Conservation (phyloP, 2,888 invertebrate species). For the Pristionchus japonicus region DNA sequence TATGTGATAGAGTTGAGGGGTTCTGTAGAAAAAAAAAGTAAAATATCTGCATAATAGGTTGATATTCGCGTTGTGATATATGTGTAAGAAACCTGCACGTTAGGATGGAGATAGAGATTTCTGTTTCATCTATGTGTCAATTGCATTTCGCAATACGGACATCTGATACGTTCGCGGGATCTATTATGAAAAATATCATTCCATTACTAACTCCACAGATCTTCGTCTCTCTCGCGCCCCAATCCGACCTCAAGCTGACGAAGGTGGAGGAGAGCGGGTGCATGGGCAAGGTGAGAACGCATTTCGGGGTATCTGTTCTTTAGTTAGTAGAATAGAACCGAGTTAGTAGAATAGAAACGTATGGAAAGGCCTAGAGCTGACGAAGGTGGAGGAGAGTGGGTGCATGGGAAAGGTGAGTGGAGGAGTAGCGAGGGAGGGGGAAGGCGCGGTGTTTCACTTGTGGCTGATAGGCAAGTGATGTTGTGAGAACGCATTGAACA, state of each 20-base stretch:
- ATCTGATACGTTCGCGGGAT: not conserved
- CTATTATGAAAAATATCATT: not conserved
- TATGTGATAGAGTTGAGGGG: not conserved
- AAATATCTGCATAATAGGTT: too few relatives aligned
- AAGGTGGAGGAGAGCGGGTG: constrained; percentile 21
- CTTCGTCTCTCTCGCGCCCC: constrained; percentile 65
- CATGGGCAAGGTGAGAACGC: not conserved
- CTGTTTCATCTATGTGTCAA: not conserved
- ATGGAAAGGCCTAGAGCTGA: too few relatives aligned
- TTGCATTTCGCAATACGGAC: not conserved
- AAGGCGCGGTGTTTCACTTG: too few relatives aligned
- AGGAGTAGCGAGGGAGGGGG: too few relatives aligned
- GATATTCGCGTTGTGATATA: too few relatives aligned
- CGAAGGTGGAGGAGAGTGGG: not conserved
- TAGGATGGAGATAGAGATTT: too few relatives aligned
- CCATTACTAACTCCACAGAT: constrained; percentile 52
- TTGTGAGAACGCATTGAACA: too few relatives aligned
- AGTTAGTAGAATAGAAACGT: too few relatives aligned
- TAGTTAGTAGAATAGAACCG: too few relatives aligned
- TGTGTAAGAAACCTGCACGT: too few relatives aligned
- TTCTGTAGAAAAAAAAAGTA: not conserved
- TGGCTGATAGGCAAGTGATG: too few relatives aligned
- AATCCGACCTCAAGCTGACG: constrained; percentile 56
- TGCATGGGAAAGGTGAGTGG: not conserved
- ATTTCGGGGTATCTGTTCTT: too few relatives aligned